phyloP scores from a whole-genome alignment of 2,113 vertebrate species.

The Pedetes capensis region DNA sequence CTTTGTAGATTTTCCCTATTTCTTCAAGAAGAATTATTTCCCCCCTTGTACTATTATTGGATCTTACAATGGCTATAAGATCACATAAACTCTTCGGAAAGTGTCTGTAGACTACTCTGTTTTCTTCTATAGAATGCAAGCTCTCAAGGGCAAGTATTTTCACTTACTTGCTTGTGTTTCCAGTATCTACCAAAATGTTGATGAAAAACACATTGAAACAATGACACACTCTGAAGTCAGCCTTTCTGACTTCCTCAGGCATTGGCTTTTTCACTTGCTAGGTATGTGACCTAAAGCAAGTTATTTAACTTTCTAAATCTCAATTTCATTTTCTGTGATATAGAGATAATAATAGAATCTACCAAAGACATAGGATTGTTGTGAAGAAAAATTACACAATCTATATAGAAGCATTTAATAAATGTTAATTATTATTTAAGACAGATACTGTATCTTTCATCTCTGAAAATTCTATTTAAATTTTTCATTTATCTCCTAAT shows the following conservation, averaged over 20 bases:
- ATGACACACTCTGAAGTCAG: background rate
- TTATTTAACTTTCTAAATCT: slow-evolving; percentile 22
- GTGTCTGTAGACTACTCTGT: background rate
- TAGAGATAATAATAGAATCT: background rate
- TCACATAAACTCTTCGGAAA: background rate
- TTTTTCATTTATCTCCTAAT: background rate
- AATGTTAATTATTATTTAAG: background rate
- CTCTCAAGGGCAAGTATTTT: background rate
- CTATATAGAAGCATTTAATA: background rate
- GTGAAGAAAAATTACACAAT: background rate
- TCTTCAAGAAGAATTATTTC: background rate
- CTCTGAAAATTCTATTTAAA: background rate
- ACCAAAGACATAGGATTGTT: background rate
- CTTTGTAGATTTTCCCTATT: background rate
- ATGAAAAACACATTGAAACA: background rate
- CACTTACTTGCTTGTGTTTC: background rate
- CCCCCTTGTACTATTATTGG: background rate
- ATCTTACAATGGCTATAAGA: background rate
- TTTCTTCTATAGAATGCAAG: background rate
- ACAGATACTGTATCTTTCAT: background rate
- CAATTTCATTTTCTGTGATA: slow-evolving; percentile 42
- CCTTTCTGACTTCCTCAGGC: background rate
- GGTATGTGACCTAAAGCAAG: background rate
- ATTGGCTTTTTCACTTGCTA: background rate
- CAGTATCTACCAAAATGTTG: background rate